phyloP scores from a whole-genome alignment of 2,888 invertebrate species.

The Lobophora halterata region DNA sequence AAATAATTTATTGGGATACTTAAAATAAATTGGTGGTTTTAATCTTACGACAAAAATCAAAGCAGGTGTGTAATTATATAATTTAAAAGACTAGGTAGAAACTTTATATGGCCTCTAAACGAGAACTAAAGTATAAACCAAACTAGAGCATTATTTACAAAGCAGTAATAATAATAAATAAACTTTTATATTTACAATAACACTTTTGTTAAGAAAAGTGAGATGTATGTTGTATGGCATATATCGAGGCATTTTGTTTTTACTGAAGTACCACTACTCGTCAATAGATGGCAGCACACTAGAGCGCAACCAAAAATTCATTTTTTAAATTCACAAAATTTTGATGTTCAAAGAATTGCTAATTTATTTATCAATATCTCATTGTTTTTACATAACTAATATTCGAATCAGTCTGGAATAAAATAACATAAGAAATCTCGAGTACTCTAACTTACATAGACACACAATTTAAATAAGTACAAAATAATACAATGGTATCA shows the following conservation, averaged over 20 bases:
- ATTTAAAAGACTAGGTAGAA: constrained; percentile 48
- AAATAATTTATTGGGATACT: no score
- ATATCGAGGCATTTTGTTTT: constrained; percentile 10
- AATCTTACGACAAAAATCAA: constrained; percentile 17
- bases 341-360: no score
- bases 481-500: not conserved
- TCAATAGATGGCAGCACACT: constrained; percentile 15
- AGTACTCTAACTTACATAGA: not conserved
- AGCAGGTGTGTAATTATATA: constrained; percentile 12
- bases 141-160: constrained; percentile 37
- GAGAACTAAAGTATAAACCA: constrained; percentile 33
- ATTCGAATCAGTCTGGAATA: constrained; percentile 28
- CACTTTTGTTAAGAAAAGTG: constrained; percentile 36
- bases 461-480: no score
- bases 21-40: constrained; percentile 25
- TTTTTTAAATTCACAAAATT: no score
- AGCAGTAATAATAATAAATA: constrained; percentile 31
- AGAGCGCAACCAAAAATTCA: no score
- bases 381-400: constrained; percentile 15
- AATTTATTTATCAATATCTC: not conserved
- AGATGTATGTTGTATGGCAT: constrained; percentile 41
- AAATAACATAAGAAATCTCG: constrained; percentile 7
- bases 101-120: constrained; percentile 63
- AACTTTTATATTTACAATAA: constrained; percentile 45
- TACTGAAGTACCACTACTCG: constrained; percentile 2